Percentiles rank a stretch among this genome's conserved stretches.
Evolutionary conservation across 1,140 invertebrate genomes (phyloP).

Genomic region (Carcinoscorpius rotundicauda): DNA sequence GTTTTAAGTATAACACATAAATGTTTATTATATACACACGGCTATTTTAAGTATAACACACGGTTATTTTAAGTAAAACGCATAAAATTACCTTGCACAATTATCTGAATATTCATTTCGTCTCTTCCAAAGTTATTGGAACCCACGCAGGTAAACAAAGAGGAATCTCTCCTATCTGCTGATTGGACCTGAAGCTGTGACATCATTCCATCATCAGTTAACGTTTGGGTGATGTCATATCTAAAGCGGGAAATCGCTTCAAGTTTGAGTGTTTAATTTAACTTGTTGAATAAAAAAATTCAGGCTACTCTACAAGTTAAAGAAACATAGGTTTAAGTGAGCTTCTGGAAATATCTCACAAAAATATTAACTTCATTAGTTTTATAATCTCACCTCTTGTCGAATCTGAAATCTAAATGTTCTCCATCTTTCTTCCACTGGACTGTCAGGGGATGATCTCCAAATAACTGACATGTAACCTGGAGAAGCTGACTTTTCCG

Average conservation of each 20-base stretch:
- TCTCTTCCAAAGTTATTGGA: conserved; percentile 91
- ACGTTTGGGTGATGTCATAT: conserved; percentile 6
- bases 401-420: conserved; percentile 8
- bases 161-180: conserved; percentile 60
- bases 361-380: no score
- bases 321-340: no score
- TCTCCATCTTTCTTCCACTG: conserved; percentile 29
- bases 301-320: no score
- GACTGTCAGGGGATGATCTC: conserved; percentile 37
- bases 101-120: conserved; percentile 88
- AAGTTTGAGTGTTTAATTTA: background rate
- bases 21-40: conserved; percentile 12
- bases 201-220: conserved; percentile 20
- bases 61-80: conserved; percentile 2
- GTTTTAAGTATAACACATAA: no score
- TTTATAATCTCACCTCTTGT: no score
- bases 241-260: background rate
- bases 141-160: conserved; percentile 85
- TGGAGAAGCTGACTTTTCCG: conserved; percentile 28
- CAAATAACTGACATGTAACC: conserved; percentile 35
- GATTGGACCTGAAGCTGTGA: conserved; percentile 28
- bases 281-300: no score
- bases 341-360: no score
- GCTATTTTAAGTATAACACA: no score
- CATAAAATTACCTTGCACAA: conserved; percentile 62